Percentiles rank a stretch among this genome's conserved stretches.
phyloP scores from a whole-genome alignment of 2,113 vertebrate species.

The Phrynocephalus versicolor region DNA sequence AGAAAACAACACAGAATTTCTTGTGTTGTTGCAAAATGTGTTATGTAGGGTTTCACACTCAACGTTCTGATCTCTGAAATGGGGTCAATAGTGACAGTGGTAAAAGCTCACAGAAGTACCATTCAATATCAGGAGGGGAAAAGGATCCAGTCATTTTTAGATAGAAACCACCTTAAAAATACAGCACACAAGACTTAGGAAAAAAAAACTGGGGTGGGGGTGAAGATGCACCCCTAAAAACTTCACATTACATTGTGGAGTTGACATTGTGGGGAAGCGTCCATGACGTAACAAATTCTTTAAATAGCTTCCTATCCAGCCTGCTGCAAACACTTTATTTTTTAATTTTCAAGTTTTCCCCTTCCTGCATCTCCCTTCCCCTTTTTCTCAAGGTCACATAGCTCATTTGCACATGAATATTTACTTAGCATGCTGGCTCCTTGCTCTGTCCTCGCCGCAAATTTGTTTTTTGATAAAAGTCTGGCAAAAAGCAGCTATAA shows the following conservation, averaged over 20 bases:
- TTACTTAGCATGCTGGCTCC: conserved; percentile 86
- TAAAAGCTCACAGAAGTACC: no score
- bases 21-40: no score
- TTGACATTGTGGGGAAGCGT: neutral
- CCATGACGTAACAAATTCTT: conserved; percentile 31
- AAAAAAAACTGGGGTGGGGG: no score
- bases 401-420: conserved; percentile 81
- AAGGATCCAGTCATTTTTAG: neutral
- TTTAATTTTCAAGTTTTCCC: conserved; percentile 59
- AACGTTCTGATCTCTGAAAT: neutral
- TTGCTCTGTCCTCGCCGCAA: conserved; percentile 91
- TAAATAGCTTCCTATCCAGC: conserved; percentile 3
- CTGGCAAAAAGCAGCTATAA: conserved; percentile 80
- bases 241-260: no score
- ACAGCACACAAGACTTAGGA: neutral
- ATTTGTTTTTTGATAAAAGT: conserved; percentile 90
- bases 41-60: neutral
- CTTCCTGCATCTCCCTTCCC: conserved; percentile 28
- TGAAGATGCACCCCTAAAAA: no score
- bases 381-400: conserved; percentile 84
- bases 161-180: neutral
- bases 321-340: conserved; percentile 10
- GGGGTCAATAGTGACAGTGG: neutral
- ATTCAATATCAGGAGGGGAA: neutral
- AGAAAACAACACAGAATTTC: no score